Evolutionary conservation across 2,113 vertebrate species (phyloP).

Genomic region (Prionailurus bengalensis): DNA sequence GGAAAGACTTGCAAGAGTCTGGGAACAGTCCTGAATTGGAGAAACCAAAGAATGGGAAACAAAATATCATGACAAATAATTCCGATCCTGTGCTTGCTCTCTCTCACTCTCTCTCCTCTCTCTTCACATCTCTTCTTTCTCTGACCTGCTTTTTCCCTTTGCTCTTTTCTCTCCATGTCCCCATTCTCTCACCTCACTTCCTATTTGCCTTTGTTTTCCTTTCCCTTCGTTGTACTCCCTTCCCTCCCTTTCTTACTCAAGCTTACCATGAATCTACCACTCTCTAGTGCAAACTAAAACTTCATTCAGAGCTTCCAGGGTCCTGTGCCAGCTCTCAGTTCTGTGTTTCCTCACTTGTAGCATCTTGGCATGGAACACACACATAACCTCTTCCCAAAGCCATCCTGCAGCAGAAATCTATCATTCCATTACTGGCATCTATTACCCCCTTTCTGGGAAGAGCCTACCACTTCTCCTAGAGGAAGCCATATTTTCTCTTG

Average conservation of each 20-base stretch:
- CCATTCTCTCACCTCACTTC: background rate
- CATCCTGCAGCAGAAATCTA: background rate
- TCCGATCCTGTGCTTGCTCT: background rate
- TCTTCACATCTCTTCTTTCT: background rate
- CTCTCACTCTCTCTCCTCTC: background rate
- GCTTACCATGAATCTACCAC: background rate
- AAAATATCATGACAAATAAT: background rate
- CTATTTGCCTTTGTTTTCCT: background rate
- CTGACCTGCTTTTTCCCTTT: background rate
- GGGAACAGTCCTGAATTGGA: background rate
- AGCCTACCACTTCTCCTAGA: background rate
- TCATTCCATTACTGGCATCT: background rate
- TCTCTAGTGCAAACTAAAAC: background rate
- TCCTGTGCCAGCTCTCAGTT: background rate
- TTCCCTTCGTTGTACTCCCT: background rate
- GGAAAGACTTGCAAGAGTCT: background rate
- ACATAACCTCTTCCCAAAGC: background rate
- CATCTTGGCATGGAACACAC: background rate
- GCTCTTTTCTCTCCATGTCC: background rate
- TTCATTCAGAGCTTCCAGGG: background rate
- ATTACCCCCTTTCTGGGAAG: background rate
- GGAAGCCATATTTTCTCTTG: background rate
- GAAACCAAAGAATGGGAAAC: background rate
- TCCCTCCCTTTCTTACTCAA: background rate
- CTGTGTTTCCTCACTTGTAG: slow-evolving; percentile 28